Base-by-base conservation (phyloP, 2,797 vertebrate genomes). In the Phylloscopus collybita region DNA sequence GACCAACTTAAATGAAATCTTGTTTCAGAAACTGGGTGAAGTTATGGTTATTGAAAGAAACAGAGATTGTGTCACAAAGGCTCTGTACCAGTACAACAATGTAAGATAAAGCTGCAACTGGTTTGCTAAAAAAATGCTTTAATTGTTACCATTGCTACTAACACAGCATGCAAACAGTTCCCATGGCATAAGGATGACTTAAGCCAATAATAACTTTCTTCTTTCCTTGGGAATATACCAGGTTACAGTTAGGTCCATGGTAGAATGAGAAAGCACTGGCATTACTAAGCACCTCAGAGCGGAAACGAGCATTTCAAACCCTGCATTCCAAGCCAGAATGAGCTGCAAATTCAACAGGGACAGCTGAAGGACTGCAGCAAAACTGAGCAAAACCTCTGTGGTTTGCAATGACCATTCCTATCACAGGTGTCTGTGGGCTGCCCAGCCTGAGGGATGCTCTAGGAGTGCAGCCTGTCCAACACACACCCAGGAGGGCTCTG, bases 391-490 rank as follows among this genome's bases (percentile, higher is more conserved):
- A 34, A 34, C 44, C 44, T 36, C 3, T 2, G 11, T 45, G 51
- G 13, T 69, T 84, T 74, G 61, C 29, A 76, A 4, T 59, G 54
- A 19, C 1, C 0, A 13, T 25, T 49, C 59, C 62, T 44, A 19
- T n/a, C 2, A 0, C 11, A 26, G 20, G 26, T 74, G 53, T 25
- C 60, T 50, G 32, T 1, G 1, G 34, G 38, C 3, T 71, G 32
- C 42, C 45, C 69, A 60, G 71, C 45, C 34, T 17, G 27, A 54
- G 51, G 54, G 22, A 9, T 1, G 13, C 32, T 22, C 51, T 22
- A 16, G 15, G 64, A 45, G 66, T 3, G 12, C 57, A 87, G 57
- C 57, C 49, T 36, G 27, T 40, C 61, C 61, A 65, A 6, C 32
- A 30, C 3, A 1, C 64, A 25, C 45, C 25, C 6, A 13, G 10